Evolutionary conservation across 2,888 invertebrate genomes (phyloP).

Genomic region (Pyralis farinalis): DNA sequence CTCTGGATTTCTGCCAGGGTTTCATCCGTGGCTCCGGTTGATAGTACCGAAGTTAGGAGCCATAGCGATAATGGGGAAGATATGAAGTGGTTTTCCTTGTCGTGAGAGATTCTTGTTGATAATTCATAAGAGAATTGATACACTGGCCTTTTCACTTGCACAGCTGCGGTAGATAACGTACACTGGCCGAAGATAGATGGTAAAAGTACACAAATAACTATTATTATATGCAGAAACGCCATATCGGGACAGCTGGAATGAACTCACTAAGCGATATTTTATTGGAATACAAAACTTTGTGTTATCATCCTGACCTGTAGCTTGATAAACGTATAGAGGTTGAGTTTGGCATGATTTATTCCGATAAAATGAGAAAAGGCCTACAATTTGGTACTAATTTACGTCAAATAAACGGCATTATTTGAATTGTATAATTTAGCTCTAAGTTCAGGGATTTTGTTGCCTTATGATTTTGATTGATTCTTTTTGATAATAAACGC

Average conservation of each 20-base stretch:
- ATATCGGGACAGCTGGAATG: constrained; percentile 25
- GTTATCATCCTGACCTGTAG: constrained; percentile 11
- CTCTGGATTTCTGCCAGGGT: constrained; percentile 44
- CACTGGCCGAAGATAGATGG: constrained; percentile 36
- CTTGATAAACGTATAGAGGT: background rate
- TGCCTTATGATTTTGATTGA: too few relatives aligned
- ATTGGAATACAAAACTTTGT: constrained; percentile 8
- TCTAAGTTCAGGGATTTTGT: too few relatives aligned
- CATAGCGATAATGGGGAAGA: constrained; percentile 56
- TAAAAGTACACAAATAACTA: constrained; percentile 24
- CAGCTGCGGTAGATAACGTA: constrained; percentile 26
- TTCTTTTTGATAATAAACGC: too few relatives aligned
- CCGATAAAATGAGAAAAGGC: background rate
- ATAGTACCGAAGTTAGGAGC: constrained; percentile 48
- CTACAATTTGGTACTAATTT: background rate
- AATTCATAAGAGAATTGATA: constrained; percentile 46
- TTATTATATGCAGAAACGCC: constrained; percentile 29
- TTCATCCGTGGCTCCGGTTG: constrained; percentile 47
- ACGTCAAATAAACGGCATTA: background rate
- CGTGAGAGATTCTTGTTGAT: constrained; percentile 36
- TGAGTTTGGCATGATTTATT: background rate
- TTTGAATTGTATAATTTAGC: background rate
- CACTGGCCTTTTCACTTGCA: constrained; percentile 34
- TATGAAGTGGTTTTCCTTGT: constrained; percentile 60
- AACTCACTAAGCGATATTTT: background rate